Conservation (phyloP, 1,140 invertebrate genomes). For the Papilio aristodemus region DNA sequence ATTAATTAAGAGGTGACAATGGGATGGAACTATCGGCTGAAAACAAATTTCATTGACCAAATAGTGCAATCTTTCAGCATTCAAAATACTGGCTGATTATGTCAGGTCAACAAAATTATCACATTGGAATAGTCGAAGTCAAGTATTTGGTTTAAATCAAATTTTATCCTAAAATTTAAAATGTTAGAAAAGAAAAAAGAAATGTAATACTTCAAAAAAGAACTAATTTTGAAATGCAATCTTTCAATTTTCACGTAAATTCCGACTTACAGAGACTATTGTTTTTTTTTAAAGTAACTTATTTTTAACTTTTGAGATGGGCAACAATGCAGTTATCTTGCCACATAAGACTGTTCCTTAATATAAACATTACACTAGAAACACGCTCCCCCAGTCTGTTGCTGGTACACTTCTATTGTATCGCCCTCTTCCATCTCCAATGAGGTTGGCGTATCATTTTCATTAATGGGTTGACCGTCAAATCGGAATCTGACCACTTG, state of each 20-base stretch:
- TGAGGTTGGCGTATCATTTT: slow-evolving; percentile 93
- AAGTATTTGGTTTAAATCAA: slow-evolving; percentile 71
- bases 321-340: slow-evolving; percentile 56
- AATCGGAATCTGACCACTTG: slow-evolving; percentile 95
- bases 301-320: slow-evolving; percentile 73
- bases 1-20: slow-evolving; percentile 59
- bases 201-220: slow-evolving; percentile 39
- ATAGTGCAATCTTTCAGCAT: slow-evolving; percentile 61
- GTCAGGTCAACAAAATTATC: slow-evolving; percentile 70
- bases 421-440: slow-evolving; percentile 97
- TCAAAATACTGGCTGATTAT: slow-evolving; percentile 58
- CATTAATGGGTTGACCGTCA: slow-evolving; percentile 96
- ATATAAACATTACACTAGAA: slow-evolving; percentile 66
- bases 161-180: slow-evolving; percentile 52
- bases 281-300: slow-evolving; percentile 75
- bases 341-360: slow-evolving; percentile 71
- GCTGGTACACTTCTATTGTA: slow-evolving; percentile 97
- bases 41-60: slow-evolving; percentile 64
- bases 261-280: slow-evolving; percentile 54
- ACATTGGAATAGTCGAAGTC: slow-evolving; percentile 72
- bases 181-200: slow-evolving; percentile 48
- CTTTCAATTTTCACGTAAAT: slow-evolving; percentile 46
- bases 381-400: slow-evolving; percentile 90
- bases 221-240: slow-evolving; percentile 37
- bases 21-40: slow-evolving; percentile 57